These are phyloP conservation scores for Geothlypis trichas DNA, from an alignment of 2,113 vertebrate species.

Conservation along the genomic window DNA sequence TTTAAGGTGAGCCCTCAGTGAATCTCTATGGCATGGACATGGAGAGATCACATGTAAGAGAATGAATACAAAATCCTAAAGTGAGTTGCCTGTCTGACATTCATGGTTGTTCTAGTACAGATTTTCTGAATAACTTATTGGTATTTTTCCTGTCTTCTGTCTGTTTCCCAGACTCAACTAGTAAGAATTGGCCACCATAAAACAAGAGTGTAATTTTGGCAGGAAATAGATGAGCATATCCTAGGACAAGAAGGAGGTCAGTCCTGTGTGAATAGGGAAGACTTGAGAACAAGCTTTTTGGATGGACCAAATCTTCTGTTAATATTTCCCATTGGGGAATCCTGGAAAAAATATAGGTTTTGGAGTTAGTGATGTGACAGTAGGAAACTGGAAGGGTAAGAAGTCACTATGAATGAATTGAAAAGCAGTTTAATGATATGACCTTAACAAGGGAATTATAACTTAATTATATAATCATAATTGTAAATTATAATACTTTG, in stretches of 20 bases:
- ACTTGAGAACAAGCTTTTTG: not conserved
- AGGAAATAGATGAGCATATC: not conserved
- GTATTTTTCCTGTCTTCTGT: not conserved
- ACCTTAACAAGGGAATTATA: not conserved
- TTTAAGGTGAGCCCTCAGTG: not conserved
- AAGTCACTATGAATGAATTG: not conserved
- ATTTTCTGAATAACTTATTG: not conserved
- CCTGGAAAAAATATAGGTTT: not conserved
- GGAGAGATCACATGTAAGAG: accelerated
- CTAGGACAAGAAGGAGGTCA: not conserved
- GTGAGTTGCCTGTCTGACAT: not conserved
- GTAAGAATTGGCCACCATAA: not conserved
- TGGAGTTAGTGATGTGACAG: not conserved
- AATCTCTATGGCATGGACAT: not conserved
- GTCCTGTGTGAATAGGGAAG: not conserved
- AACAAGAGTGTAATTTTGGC: not conserved
- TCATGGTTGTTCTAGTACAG: not conserved
- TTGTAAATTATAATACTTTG: not conserved
- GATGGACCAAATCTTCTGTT: not conserved
- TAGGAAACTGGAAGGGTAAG: not conserved
- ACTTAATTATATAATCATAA: not conserved
- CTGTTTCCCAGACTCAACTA: not conserved
- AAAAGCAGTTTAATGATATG: not conserved
- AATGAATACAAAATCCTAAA: not conserved
- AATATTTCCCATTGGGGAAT: not conserved